Evolutionary conservation across 2,113 vertebrate species (phyloP), one percentile per base, ranked within the genome.

Genomic region (Melospiza georgiana): DNA sequence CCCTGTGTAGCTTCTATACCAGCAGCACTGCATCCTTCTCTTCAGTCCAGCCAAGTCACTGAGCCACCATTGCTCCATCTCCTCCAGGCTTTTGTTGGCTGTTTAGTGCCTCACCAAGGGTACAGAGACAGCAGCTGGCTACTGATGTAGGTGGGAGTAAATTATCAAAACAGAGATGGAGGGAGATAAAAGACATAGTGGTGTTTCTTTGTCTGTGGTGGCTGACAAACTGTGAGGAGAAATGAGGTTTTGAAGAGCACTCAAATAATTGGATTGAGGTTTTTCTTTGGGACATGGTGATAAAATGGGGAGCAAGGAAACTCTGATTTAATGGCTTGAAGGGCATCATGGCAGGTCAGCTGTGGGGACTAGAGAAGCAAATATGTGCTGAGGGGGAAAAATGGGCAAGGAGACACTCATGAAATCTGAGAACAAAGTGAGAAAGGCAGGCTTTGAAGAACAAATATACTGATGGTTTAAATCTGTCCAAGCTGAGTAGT

Each of bases 271-370:
- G 10, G 30, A 18, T 27, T 62, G 41, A 57, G 21, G 9, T 66
- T 94, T 59, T 59, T 35, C 23, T 59, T 5, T 68, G 49, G 59
- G 43, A 71, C 12, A 18, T 19, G 11, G 15, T 23, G 55, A 37
- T 62, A 35, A 81, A 74, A 65, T 30, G 13, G 66, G 46, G 30
- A 49, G 23, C 27, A 59, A 81, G 8, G 13, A 12, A 57, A 39
- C 24, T 58, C 30, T 66, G 31, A 49, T 54, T 55, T 81, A 65
- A 6, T 65, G 49, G 14, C 9, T 49, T 67, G 30, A 1, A 1
- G 24, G 37, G 17, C 1, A 0, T 41, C 0, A 4, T 12, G 22
- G 11, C 22, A 57, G 23, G 33, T 5, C 2, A 1, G 0, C 24
- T 72, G 35, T 31, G n/a, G 23, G 35, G 22, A 33, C 13, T 30